Conservation (phyloP, 2,113 vertebrate species). For the Serinus canaria region DNA sequence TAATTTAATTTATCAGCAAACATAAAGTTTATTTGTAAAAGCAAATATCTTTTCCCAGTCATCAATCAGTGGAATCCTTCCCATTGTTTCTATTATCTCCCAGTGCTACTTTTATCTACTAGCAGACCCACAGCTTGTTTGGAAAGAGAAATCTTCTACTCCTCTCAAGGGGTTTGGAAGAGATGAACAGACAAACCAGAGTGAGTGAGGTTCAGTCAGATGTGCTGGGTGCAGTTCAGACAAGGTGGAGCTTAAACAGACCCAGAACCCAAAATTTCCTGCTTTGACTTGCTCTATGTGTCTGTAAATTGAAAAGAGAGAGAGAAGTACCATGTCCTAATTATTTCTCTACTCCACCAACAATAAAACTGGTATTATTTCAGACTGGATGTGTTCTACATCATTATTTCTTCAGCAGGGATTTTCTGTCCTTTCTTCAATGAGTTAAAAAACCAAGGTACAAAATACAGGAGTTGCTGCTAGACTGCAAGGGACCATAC, state of each 20-base stretch:
- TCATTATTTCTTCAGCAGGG: background rate
- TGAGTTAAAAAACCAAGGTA: conserved; percentile 5
- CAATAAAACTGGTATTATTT: background rate
- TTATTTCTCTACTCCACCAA: background rate
- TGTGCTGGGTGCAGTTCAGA: background rate
- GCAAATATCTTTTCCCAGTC: too few species aligned
- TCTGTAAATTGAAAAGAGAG: background rate
- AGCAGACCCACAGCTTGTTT: too few species aligned
- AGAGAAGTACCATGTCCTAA: background rate
- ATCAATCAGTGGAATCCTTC: too few species aligned
- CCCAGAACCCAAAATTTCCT: background rate
- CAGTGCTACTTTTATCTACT: too few species aligned
- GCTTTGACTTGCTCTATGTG: background rate
- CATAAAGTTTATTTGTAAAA: too few species aligned
- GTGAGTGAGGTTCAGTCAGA: background rate
- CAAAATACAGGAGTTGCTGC: background rate
- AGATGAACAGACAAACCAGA: background rate
- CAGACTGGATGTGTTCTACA: background rate
- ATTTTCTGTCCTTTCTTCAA: background rate
- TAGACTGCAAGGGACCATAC: conserved; percentile 9
- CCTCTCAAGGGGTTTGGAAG: background rate
- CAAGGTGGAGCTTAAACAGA: background rate
- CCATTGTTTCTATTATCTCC: too few species aligned
- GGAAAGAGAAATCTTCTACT: too few species aligned
- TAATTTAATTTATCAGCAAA: too few species aligned